phyloP scores from a whole-genome alignment of 2,888 invertebrate species.

The Amphimallon solstitiale region DNA sequence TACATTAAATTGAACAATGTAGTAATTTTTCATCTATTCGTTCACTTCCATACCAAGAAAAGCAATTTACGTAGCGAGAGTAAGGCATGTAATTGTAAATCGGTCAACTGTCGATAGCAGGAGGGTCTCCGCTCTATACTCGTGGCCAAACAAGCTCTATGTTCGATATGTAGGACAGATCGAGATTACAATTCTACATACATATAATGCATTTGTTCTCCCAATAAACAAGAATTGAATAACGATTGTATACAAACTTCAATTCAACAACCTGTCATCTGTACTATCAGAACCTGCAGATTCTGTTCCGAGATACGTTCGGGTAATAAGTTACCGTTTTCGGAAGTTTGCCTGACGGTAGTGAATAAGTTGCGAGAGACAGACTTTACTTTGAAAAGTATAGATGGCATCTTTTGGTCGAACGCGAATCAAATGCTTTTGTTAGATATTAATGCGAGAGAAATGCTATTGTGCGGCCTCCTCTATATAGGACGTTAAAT shows the following conservation, averaged over 20 bases:
- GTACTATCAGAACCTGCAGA: background rate
- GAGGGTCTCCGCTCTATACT: conserved; percentile 3
- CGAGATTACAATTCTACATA: conserved; percentile 3
- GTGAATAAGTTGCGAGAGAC: no score
- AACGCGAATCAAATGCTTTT: no score
- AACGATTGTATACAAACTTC: conserved; percentile 17
- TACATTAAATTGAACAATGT: no score
- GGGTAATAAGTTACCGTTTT: background rate
- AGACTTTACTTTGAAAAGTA: no score
- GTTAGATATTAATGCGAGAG: background rate
- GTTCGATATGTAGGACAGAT: conserved; percentile 20
- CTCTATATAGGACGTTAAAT: background rate
- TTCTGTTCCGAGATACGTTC: background rate
- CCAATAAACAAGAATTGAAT: conserved; percentile 13
- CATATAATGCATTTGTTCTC: conserved; percentile 26
- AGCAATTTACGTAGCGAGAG: no score
- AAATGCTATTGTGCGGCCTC: conserved; percentile 13
- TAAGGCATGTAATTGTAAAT: conserved; percentile 21
- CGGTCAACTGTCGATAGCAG: conserved; percentile 21
- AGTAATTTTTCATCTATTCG: no score
- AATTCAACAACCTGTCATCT: conserved; percentile 21
- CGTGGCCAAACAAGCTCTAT: conserved; percentile 16
- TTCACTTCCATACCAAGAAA: no score
- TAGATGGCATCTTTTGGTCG: no score
- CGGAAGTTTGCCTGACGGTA: no score